A percentile compares a stretch with the other conserved stretches of the same genome.
Conservation (phyloP, 1,140 invertebrate species). For the Penaeus japonicus region DNA sequence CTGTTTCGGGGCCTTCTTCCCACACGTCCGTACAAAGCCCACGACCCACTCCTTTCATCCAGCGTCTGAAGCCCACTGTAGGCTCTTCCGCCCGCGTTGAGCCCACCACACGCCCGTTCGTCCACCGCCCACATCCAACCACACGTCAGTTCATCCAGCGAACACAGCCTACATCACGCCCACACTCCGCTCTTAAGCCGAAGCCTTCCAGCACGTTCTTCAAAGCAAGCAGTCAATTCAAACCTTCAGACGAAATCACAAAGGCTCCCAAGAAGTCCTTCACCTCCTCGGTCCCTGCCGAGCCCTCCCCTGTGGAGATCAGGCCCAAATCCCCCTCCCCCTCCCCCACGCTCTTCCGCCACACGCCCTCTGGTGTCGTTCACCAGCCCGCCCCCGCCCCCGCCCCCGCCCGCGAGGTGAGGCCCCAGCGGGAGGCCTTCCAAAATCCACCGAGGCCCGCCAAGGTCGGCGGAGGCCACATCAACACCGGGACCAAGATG, state of each 20-base stretch:
- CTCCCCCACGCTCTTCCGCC: not conserved
- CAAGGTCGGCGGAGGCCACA: not conserved
- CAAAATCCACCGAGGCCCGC: not conserved
- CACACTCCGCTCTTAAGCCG: too few species aligned
- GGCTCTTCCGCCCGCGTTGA: not conserved
- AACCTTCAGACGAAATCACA: too few species aligned
- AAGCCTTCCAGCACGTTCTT: too few species aligned
- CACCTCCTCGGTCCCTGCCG: too few species aligned
- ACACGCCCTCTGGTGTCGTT: not conserved
- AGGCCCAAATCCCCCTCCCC: too few species aligned
- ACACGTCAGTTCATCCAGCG: too few species aligned
- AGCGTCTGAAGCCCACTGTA: not conserved
- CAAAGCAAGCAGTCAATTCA: too few species aligned
- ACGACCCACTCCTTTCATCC: not conserved
- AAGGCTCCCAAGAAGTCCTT: too few species aligned
- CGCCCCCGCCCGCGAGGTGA: not conserved
- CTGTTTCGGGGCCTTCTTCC: not conserved
- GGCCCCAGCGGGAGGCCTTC: not conserved
- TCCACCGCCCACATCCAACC: too few species aligned
- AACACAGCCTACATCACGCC: too few species aligned
- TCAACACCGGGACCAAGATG: conserved; percentile 24
- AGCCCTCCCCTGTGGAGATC: too few species aligned
- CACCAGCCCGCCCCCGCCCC: not conserved
- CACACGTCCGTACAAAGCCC: not conserved
- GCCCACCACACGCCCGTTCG: too few species aligned